phyloP scores from a whole-genome alignment of 1,140 invertebrate species.

The Tetramorium simillimum region DNA sequence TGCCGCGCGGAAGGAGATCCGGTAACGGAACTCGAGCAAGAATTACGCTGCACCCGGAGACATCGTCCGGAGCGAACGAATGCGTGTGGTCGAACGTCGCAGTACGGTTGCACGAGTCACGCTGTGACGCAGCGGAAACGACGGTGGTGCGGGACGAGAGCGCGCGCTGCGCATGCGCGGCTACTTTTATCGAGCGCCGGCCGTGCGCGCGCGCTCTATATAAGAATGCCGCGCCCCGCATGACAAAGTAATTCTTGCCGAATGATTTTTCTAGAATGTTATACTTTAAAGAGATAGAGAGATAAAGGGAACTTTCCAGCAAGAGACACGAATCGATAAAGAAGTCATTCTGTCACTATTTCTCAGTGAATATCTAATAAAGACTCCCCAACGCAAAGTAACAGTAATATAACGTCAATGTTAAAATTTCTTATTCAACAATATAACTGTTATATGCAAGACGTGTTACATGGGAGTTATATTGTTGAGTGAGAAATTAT shows the following conservation, averaged over 20 bases:
- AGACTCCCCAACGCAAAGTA: too few relatives aligned
- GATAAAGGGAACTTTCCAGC: too few relatives aligned
- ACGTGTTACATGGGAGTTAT: too few relatives aligned
- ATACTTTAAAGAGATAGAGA: too few relatives aligned
- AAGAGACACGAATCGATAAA: too few relatives aligned
- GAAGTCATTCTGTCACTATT: too few relatives aligned
- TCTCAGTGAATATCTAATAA: too few relatives aligned
- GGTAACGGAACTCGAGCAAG: constrained; percentile 61
- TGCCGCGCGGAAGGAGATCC: constrained; percentile 62
- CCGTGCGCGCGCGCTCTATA: background rate
- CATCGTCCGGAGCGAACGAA: constrained; percentile 65
- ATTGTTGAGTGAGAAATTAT: too few relatives aligned
- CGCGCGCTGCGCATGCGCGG: constrained; percentile 43
- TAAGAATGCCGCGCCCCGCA: background rate
- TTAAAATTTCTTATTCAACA: too few relatives aligned
- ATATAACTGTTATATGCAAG: too few relatives aligned
- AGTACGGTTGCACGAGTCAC: constrained; percentile 58
- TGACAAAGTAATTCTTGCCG: background rate
- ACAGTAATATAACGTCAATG: too few relatives aligned
- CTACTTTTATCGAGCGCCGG: constrained; percentile 24
- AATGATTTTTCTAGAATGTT: background rate
- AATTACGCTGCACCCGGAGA: constrained; percentile 59
- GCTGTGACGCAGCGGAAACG: constrained; percentile 53
- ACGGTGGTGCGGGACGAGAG: background rate
- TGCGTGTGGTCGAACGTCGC: constrained; percentile 23